Evolutionary conservation across 1,140 invertebrate genomes (phyloP).

Genomic region (Dolichoris vasculosae): DNA sequence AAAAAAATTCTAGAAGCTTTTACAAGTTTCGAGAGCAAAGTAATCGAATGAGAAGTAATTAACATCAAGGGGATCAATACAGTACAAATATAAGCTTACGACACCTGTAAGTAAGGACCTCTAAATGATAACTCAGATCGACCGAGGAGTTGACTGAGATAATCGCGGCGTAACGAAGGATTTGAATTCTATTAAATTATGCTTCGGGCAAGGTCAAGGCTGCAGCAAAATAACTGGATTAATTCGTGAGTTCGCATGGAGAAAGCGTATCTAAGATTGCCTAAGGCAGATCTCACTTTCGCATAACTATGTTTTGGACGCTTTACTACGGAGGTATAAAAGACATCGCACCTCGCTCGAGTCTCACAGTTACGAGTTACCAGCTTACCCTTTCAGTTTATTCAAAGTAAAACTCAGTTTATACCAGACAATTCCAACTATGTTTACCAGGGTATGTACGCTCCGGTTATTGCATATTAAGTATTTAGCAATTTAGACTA

Average conservation of each 20-base stretch:
- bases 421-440: slow-evolving; percentile 15
- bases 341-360: slow-evolving; percentile 51
- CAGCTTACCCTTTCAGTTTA: background rate
- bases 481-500: background rate
- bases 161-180: background rate
- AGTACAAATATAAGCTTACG: background rate
- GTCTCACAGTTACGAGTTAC: slow-evolving; percentile 4
- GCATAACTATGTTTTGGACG: background rate
- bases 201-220: slow-evolving; percentile 8
- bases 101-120: background rate
- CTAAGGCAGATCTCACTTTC: slow-evolving; percentile 18
- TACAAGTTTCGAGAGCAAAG: background rate
- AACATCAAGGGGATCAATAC: background rate
- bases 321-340: slow-evolving; percentile 54
- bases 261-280: slow-evolving; percentile 8
- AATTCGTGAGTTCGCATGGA: background rate
- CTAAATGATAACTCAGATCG: background rate
- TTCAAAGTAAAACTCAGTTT: slow-evolving; percentile 49
- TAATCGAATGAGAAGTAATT: background rate
- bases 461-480: background rate
- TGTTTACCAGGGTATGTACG: slow-evolving; percentile 56
- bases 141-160: background rate
- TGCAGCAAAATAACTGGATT: background rate
- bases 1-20: background rate
- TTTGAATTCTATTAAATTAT: background rate